phyloP scores from a whole-genome alignment of 2,113 vertebrate genomes.

The Petrocephalus microphthalmus region DNA sequence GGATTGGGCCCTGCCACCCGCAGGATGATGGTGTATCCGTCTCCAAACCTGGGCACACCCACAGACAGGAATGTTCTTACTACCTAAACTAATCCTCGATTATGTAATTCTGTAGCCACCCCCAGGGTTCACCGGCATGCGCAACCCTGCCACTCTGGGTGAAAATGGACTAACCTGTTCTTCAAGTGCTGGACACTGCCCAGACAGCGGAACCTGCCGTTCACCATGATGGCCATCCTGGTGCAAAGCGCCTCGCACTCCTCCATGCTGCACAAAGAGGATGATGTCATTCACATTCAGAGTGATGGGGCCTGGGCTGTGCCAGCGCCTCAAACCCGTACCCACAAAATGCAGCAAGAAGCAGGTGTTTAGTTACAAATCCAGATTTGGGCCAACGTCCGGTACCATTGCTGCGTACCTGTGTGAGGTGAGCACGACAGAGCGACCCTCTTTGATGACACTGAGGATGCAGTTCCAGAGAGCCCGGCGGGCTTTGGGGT shows the following conservation, averaged over 20 bases:
- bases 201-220: constrained; percentile 88
- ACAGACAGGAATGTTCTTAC: not conserved
- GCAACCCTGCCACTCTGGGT: not conserved
- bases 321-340: not conserved
- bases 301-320: not conserved
- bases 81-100: not conserved
- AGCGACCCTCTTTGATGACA: constrained; percentile 88
- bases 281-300: not conserved
- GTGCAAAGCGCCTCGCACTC: constrained; percentile 97
- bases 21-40: constrained; percentile 93
- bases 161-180: constrained; percentile 70
- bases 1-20: constrained; percentile 80
- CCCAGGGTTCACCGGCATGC: not conserved
- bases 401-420: constrained; percentile 57
- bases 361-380: not conserved
- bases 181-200: constrained; percentile 97
- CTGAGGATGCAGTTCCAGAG: constrained; percentile 91
- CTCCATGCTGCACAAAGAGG: constrained; percentile 77
- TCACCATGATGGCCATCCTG: constrained; percentile 98
- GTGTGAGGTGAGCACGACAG: constrained; percentile 91
- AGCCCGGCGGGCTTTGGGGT: constrained; percentile 89
- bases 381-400: not conserved
- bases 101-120: not conserved
- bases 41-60: constrained; percentile 73
- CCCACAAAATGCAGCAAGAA: not conserved